These are phyloP conservation scores for Leucophora obtusa DNA, from an alignment of 2,888 invertebrate species.

Conservation along the genomic window DNA sequence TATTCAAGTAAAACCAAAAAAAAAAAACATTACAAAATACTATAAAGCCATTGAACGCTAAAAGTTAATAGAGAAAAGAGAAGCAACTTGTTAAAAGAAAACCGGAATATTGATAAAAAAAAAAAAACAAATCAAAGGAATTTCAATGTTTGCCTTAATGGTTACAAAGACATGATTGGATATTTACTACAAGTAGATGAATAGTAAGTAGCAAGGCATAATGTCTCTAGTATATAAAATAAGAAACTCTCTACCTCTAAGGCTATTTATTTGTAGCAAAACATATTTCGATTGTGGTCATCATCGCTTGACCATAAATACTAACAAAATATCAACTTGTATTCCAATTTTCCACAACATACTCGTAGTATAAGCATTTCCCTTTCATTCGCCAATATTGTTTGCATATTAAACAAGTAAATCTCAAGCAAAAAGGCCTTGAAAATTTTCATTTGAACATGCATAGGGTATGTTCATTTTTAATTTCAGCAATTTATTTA, in stretches of 20 bases:
- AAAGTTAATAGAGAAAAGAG: constrained; percentile 20
- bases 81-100: constrained; percentile 21
- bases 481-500: constrained; percentile 39
- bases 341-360: background rate
- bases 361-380: constrained; percentile 1
- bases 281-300: background rate
- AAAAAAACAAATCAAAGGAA: constrained; percentile 51
- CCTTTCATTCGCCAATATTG: background rate
- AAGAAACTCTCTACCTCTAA: background rate
- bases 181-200: background rate
- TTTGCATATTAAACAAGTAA: background rate
- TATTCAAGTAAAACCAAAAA: constrained; percentile 6
- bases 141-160: constrained; percentile 53
- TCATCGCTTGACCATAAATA: background rate
- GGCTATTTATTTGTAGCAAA: constrained; percentile 13
- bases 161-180: constrained; percentile 4
- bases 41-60: constrained; percentile 59
- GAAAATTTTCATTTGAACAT: constrained; percentile 4
- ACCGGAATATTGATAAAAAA: constrained; percentile 51
- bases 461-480: constrained; percentile 29
- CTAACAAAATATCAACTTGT: constrained; percentile 1
- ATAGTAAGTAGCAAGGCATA: background rate
- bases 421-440: constrained; percentile 16
- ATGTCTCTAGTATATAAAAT: background rate
- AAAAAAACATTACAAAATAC: constrained; percentile 55